phyloP scores from a whole-genome alignment of 2,888 invertebrate genomes.

The Ophion ventricosus region DNA sequence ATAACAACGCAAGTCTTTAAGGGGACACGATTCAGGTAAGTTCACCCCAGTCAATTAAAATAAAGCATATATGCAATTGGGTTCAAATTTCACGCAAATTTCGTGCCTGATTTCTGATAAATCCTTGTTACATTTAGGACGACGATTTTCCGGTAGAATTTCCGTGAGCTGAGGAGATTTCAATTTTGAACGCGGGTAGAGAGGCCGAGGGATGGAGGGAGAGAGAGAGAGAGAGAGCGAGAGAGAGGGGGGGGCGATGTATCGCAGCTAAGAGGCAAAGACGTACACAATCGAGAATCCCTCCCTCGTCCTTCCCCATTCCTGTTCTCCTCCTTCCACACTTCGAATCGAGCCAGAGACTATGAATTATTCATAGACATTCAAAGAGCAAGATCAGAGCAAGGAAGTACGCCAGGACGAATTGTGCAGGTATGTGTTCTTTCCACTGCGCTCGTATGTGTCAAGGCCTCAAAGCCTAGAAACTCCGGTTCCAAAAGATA shows the following conservation, averaged over 20 bases:
- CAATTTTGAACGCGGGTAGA: conserved; percentile 21
- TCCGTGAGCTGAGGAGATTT: conserved; percentile 57
- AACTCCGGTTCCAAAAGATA: conserved; percentile 80
- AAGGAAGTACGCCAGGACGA: conserved; percentile 66
- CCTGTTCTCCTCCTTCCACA: conserved; percentile 74
- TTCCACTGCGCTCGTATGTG: conserved; percentile 47
- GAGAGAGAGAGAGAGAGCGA: conserved; percentile 42
- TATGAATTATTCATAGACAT: conserved; percentile 81
- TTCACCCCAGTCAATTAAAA: too few species aligned
- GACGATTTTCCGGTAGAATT: conserved; percentile 77
- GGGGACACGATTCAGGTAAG: too few species aligned
- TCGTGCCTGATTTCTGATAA: too few species aligned
- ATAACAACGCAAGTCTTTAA: too few species aligned
- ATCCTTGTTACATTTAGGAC: conserved; percentile 74
- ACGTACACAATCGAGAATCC: conserved; percentile 71
- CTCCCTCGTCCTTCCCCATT: not conserved
- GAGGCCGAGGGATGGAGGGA: conserved; percentile 34
- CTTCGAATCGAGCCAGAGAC: conserved; percentile 77
- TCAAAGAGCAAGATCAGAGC: conserved; percentile 59
- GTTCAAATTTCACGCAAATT: too few species aligned
- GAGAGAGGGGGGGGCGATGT: conserved; percentile 30
- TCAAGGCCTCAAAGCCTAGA: conserved; percentile 63
- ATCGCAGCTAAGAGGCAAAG: conserved; percentile 46
- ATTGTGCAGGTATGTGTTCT: conserved; percentile 45
- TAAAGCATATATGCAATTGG: too few species aligned